Base-by-base conservation (phyloP, 2,797 vertebrate species). In the Coluber constrictor region DNA sequence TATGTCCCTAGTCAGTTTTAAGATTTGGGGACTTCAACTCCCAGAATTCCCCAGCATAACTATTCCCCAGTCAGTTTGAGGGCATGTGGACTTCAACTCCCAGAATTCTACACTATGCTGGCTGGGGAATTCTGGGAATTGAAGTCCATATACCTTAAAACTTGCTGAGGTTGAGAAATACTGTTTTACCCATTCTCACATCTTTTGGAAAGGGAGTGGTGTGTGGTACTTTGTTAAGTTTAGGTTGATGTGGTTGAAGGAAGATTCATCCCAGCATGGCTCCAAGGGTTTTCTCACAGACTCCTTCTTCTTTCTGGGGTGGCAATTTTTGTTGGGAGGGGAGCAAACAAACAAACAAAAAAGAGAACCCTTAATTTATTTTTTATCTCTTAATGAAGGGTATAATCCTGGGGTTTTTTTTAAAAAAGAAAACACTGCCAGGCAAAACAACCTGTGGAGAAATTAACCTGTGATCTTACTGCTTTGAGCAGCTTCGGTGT, bases 281-380 rank as follows among this genome's bases (percentile, higher is more conserved):
- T 93, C n/a, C 90, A 6, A 93, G 54, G 7, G 18, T 94, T 96
- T 90, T 96, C 91, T 96, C 94, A 96, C 92, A 94, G 90, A 91
- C 89, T 32, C 54, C 57, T 96, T 95, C 94, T 95, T 96, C 94
- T 86, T 94, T 96, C 87, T 94, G 54, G 27, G 90, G 43, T 57
- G 95, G 43, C 16, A 29, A 6, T 94, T 95, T 93, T 92, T 32
- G 90, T 94, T 95, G 51, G 93, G 92, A 93, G 95, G 7, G 86
- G 90, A 90, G 86, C 79, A 92, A 18, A 51, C 47, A 51, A 8
- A 51, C 47, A 47, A n/a, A 63, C 87, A 91, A 90, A 90, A 93
- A 18, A 59, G 37, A 56, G 32, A 90, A 74, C 29, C 29, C 61
- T 61, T 93, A 86, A 94, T 90, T 95, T 90, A 89, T 88, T 91